Evolutionary conservation across 2,113 vertebrate genomes (phyloP), one percentile per base, ranked within the genome.

Genomic region (Scatophagus argus): DNA sequence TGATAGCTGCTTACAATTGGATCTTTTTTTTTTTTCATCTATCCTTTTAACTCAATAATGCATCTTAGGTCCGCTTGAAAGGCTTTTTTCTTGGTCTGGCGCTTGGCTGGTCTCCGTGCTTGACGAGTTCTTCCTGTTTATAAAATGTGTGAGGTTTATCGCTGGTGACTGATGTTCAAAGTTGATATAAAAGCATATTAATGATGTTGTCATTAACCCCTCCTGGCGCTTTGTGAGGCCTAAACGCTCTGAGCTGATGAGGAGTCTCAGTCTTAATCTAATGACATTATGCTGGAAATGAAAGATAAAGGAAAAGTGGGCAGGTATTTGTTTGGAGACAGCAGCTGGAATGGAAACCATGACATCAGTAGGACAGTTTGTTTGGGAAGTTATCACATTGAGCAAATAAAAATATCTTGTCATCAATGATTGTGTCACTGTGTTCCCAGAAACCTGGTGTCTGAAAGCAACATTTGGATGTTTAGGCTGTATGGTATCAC

Each of bases 1-100:
- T 81, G 93, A 94, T 95, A 93, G 88, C 77, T 80, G 83, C 87
- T 93, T 67, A 93, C 90, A 92, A 93, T 92, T 93, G 92, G 88
- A 95, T 93, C 91, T 93, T 87, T 92, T 83, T 93, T 87, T 92
- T 83, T 81, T 77, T 89, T 84, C 87, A 90, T 93, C 77, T 79
- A 39, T 93, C 79, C 85, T 90, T 94, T 92, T 88, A 94, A 93
- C 91, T 90, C 87, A 90, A 77, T 91, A 91, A 88, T 84, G 89
- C 85, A 64, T 81, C 85, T 87, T 65, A 43, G 76, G 75, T 62
- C 74, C 80, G 73, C 56, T 71, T 87, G 68, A 67, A 86, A 85
- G 63, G 75, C 60, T 72, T 54, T 83, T 79, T 74, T 82, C 77
- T 77, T 77, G 87, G 21, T 83, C 67, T 83, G 82, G 77, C 84